phyloP scores from a whole-genome alignment of 2,888 invertebrate genomes.

The Parthenolecanium corni region DNA sequence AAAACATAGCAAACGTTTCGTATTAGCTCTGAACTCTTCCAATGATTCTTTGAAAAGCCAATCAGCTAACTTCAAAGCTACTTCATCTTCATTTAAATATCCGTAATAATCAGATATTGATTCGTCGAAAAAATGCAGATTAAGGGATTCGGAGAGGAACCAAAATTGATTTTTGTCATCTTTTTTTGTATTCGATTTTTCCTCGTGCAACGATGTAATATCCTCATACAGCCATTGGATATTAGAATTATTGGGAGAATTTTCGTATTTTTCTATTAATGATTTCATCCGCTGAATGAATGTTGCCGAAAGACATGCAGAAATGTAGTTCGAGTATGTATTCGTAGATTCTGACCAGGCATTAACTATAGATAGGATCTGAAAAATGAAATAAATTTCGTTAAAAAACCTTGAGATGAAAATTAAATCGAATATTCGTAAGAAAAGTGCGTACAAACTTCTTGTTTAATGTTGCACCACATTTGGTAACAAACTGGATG shows the following conservation, averaged over 20 bases:
- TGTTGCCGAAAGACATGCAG: conserved; percentile 8
- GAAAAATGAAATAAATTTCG: neutral
- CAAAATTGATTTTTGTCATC: conserved; percentile 5
- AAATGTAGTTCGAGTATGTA: conserved; percentile 16
- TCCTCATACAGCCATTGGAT: conserved; percentile 16
- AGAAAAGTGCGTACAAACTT: neutral
- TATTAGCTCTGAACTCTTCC: neutral
- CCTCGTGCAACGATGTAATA: neutral
- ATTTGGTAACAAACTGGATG: neutral
- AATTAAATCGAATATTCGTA: neutral
- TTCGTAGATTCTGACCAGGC: conserved; percentile 4
- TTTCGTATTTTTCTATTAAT: conserved; percentile 3
- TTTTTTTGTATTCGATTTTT: neutral
- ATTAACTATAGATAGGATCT: conserved; percentile 15
- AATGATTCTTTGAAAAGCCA: conserved; percentile 18
- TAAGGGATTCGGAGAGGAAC: conserved; percentile 7
- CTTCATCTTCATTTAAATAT: conserved; percentile 1
- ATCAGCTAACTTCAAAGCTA: neutral
- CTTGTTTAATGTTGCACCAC: neutral
- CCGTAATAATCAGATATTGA: neutral
- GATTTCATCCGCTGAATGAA: conserved; percentile 2
- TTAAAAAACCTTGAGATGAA: neutral
- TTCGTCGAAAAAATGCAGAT: conserved; percentile 20
- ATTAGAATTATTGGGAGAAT: neutral
- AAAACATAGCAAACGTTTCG: conserved; percentile 3